These are phyloP conservation scores for Petrosia ficiformis DNA, from an alignment of 37 sponge, comb jelly and placozoan genomes.

Conservation along the genomic window DNA sequence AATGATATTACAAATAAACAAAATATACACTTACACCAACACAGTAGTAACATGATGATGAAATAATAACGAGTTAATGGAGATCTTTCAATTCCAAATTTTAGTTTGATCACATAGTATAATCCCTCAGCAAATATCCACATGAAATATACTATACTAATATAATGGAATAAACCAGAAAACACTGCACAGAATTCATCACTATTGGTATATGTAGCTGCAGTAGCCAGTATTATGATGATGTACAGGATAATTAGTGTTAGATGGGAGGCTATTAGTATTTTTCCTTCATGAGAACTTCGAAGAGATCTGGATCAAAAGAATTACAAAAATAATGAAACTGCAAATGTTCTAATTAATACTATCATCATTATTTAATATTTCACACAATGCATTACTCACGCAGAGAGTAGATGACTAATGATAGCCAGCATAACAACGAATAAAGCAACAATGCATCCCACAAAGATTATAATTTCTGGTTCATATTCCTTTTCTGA, in stretches of 20 bases:
- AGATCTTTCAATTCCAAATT: background rate
- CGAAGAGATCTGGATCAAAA: background rate
- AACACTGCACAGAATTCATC: constrained; percentile 20
- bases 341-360: no score
- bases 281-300: background rate
- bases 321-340: no score
- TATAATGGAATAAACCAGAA: constrained; percentile 43
- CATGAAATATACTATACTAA: constrained; percentile 39
- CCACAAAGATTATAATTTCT: background rate
- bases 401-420: background rate
- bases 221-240: background rate
- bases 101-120: constrained; percentile 21
- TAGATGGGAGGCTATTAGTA: background rate
- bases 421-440: background rate
- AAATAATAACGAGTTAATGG: background rate
- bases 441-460: background rate
- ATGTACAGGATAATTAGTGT: background rate
- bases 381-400: background rate
- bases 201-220: background rate
- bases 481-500: background rate
- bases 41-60: background rate
- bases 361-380: no score
- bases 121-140: constrained; percentile 40
- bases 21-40: constrained; percentile 38
- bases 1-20: no score